phyloP scores from a whole-genome alignment of 2,113 vertebrate species.

The Megalops atlanticus region DNA sequence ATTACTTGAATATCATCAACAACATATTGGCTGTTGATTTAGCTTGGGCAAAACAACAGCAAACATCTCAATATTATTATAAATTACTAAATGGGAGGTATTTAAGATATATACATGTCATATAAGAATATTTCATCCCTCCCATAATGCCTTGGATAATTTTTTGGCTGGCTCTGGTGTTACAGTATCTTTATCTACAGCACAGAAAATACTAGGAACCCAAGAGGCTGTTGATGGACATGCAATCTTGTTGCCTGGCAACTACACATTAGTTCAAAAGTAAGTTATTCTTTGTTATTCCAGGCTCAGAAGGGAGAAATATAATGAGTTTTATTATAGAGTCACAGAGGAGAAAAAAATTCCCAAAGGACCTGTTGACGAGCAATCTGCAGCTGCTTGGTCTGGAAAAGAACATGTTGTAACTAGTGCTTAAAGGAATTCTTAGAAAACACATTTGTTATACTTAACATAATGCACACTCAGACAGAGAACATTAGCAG shows the following conservation, averaged over 20 bases:
- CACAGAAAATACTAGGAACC: slow-evolving; percentile 53
- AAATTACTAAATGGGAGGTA: not conserved
- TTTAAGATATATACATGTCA: not conserved
- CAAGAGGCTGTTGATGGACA: slow-evolving; percentile 55
- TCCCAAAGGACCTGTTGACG: slow-evolving; percentile 7
- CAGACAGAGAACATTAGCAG: not conserved
- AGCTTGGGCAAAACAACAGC: not conserved
- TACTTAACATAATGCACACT: not conserved
- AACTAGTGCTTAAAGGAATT: slow-evolving; percentile 4
- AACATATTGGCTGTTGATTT: not conserved
- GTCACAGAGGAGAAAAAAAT: slow-evolving; percentile 22
- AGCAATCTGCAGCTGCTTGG: not conserved
- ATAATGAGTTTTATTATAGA: slow-evolving; percentile 44
- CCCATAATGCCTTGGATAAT: not conserved
- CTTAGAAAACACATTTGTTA: not conserved
- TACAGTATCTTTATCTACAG: slow-evolving; percentile 50
- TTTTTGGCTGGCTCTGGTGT: slow-evolving; percentile 37
- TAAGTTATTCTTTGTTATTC: slow-evolving; percentile 62
- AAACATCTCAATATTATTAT: not conserved
- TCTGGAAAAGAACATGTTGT: not conserved
- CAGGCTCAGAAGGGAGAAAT: slow-evolving; percentile 43
- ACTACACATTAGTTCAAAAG: slow-evolving; percentile 67
- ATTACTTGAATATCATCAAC: not conserved
- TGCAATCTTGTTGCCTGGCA: slow-evolving; percentile 73
- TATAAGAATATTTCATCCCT: not conserved